These are phyloP conservation scores for Melanotaenia boesemani DNA, from an alignment of 2,797 vertebrate genomes.

Conservation along the genomic window DNA sequence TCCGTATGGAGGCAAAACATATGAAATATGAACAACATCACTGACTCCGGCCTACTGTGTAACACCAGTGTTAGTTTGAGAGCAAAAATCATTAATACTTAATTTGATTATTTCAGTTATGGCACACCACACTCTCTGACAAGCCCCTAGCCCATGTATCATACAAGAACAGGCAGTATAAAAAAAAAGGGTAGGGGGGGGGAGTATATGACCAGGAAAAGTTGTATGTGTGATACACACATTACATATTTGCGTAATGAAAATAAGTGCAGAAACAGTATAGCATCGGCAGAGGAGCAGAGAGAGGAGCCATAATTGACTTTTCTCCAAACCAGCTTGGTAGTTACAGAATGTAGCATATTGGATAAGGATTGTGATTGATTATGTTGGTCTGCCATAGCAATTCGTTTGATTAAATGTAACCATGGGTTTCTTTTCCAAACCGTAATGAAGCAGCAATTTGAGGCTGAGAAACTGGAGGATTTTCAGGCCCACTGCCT, in stretches of 20 bases:
- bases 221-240: conserved; percentile 47
- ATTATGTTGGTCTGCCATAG: conserved; percentile 89
- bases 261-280: conserved; percentile 71
- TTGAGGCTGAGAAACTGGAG: conserved; percentile 87
- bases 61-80: conserved; percentile 66
- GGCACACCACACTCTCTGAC: conserved; percentile 58
- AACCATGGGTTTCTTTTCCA: conserved; percentile 94
- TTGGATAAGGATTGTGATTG: conserved; percentile 89
- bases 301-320: conserved; percentile 70
- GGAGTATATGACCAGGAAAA: conserved; percentile 31
- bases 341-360: conserved; percentile 84
- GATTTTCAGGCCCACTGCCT: conserved; percentile 74
- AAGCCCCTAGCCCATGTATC: conserved; percentile 53
- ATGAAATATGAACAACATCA: conserved; percentile 70
- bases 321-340: conserved; percentile 80
- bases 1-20: conserved; percentile 53
- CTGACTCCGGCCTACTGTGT: conserved; percentile 61
- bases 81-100: conserved; percentile 77
- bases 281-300: conserved; percentile 67
- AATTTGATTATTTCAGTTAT: conserved; percentile 74
- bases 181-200: conserved; percentile 28
- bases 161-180: conserved; percentile 49
- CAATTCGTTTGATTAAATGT: conserved; percentile 97
- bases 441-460: conserved; percentile 97
- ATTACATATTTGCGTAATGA: conserved; percentile 71